phyloP scores from a whole-genome alignment of 2,113 vertebrate genomes.

The Datnioides undecimradiatus region DNA sequence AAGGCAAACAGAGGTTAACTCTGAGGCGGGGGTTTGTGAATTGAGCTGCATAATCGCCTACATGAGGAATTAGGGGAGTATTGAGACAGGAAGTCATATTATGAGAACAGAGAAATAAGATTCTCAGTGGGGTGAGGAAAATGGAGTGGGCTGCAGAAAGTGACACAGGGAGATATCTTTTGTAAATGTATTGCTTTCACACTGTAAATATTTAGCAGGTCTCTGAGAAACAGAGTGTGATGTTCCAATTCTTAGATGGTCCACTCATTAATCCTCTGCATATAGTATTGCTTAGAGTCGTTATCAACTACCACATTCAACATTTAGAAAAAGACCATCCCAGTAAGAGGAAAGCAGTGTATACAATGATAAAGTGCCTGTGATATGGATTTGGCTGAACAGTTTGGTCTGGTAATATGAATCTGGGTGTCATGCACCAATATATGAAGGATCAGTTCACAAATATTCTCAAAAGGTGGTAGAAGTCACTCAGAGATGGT shows the following conservation, averaged over 20 bases:
- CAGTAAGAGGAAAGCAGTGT: neutral
- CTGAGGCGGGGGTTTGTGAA: slow-evolving; percentile 21
- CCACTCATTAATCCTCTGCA: neutral
- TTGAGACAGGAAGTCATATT: slow-evolving; percentile 27
- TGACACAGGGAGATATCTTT: neutral
- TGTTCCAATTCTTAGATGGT: neutral
- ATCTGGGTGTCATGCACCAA: neutral
- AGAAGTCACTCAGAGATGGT: neutral
- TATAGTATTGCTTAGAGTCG: slow-evolving; percentile 5
- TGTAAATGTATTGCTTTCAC: slow-evolving; percentile 30
- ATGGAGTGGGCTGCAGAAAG: slow-evolving; percentile 1
- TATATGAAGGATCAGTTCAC: neutral
- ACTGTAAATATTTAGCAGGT: slow-evolving; percentile 36
- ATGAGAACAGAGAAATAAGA: slow-evolving; percentile 27
- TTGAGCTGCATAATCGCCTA: slow-evolving; percentile 18
- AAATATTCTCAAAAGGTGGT: neutral
- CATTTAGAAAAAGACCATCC: neutral
- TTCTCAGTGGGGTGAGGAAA: slow-evolving; percentile 21
- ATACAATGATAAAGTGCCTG: neutral
- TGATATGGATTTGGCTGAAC: neutral
- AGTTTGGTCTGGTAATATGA: neutral
- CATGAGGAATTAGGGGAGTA: slow-evolving; percentile 22
- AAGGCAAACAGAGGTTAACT: slow-evolving; percentile 26
- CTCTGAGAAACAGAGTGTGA: neutral
- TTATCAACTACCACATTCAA: neutral